These are phyloP conservation scores for Apoda limacodes DNA, from an alignment of 2,888 invertebrate genomes.

Conservation along the genomic window DNA sequence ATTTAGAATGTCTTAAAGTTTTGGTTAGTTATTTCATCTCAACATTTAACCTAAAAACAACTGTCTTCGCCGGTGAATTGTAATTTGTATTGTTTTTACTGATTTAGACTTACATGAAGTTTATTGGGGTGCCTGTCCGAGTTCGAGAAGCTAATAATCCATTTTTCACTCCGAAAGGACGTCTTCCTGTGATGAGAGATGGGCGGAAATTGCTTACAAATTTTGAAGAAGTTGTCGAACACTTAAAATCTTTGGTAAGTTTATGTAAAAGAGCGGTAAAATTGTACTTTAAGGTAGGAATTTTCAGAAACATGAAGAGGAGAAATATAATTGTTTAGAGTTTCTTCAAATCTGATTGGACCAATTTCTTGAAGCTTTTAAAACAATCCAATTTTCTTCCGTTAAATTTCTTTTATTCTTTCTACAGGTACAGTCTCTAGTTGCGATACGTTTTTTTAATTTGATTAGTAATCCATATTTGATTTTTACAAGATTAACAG, in stretches of 20 bases:
- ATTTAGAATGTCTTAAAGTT: slow-evolving; percentile 84
- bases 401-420: no score
- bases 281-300: no score
- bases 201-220: slow-evolving; percentile 70
- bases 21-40: slow-evolving; percentile 69
- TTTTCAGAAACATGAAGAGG: no score
- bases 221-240: slow-evolving; percentile 75
- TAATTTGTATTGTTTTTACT: slow-evolving; percentile 18
- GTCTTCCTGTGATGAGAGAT: slow-evolving; percentile 76
- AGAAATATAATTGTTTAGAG: no score
- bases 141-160: slow-evolving; percentile 78
- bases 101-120: slow-evolving; percentile 74
- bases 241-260: slow-evolving; percentile 78
- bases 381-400: no score
- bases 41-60: slow-evolving; percentile 18
- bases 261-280: no score
- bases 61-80: slow-evolving; percentile 26
- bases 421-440: no score
- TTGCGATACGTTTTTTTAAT: no score
- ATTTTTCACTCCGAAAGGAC: slow-evolving; percentile 78
- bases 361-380: no score
- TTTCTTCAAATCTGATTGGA: no score
- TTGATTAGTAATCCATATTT: no score
- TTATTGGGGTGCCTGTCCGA: slow-evolving; percentile 80
- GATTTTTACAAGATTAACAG: no score